phyloP scores from a whole-genome alignment of 2,888 invertebrate species.

The Agrotis ipsilon region DNA sequence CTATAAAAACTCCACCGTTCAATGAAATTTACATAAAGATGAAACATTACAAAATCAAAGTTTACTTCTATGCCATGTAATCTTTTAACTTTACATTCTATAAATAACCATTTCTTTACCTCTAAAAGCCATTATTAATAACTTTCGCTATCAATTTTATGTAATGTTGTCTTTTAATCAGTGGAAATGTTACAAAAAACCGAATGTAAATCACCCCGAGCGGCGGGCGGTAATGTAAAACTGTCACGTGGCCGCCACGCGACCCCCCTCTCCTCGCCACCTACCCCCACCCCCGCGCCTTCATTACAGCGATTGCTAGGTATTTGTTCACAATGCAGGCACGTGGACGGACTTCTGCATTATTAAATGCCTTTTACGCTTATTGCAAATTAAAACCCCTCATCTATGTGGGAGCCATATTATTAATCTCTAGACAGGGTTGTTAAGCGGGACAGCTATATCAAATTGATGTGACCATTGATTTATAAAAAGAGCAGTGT shows the following conservation, averaged over 20 bases:
- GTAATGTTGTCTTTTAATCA: slow-evolving; percentile 73
- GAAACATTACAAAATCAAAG: background rate
- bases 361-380: slow-evolving; percentile 91
- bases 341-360: slow-evolving; percentile 89
- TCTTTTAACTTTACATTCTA: background rate
- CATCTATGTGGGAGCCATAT: slow-evolving; percentile 76
- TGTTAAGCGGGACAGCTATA: slow-evolving; percentile 69
- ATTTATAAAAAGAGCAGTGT: slow-evolving; percentile 75
- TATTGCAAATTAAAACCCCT: slow-evolving; percentile 87
- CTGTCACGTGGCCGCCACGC: slow-evolving; percentile 88
- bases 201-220: slow-evolving; percentile 80
- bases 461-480: slow-evolving; percentile 68
- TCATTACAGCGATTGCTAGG: slow-evolving; percentile 88
- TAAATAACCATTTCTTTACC: background rate
- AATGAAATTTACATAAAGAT: background rate
- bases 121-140: slow-evolving; percentile 40
- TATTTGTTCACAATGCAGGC: slow-evolving; percentile 86
- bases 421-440: slow-evolving; percentile 80
- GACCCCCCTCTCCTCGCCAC: slow-evolving; percentile 67
- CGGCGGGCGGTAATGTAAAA: slow-evolving; percentile 81
- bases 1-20: background rate
- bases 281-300: slow-evolving; percentile 73
- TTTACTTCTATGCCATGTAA: no score
- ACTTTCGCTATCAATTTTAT: slow-evolving; percentile 47
- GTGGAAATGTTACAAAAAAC: slow-evolving; percentile 74